Evolutionary conservation across 2,113 vertebrate genomes (phyloP).

Genomic region (Procapra przewalskii): DNA sequence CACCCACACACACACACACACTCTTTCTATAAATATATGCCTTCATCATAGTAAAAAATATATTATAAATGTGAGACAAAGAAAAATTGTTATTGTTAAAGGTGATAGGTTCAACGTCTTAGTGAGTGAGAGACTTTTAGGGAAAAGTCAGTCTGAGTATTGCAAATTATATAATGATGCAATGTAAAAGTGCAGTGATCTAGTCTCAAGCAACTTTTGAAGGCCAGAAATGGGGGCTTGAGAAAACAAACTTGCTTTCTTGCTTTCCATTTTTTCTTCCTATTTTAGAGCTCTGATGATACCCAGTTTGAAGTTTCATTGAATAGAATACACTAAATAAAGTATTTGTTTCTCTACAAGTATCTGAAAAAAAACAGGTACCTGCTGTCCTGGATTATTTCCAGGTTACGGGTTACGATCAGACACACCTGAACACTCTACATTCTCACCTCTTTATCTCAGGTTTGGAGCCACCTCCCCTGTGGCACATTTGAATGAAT

Average conservation of each 20-base stretch:
- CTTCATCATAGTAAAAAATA: not conserved
- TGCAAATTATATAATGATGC: not conserved
- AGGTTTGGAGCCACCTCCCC: too few species aligned
- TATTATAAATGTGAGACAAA: not conserved
- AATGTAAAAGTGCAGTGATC: not conserved
- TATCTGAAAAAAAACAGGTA: not conserved
- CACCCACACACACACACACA: not conserved
- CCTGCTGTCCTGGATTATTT: not conserved
- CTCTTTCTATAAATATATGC: not conserved
- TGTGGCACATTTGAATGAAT: not conserved
- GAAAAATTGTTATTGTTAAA: not conserved
- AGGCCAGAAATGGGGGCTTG: not conserved
- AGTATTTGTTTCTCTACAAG: not conserved
- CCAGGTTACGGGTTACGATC: not conserved
- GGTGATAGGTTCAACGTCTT: too few species aligned
- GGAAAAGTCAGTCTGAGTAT: not conserved
- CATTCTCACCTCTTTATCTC: not conserved
- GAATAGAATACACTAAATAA: not conserved
- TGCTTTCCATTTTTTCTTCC: not conserved
- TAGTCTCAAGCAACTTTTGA: not conserved
- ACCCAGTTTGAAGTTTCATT: not conserved
- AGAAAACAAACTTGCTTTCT: not conserved
- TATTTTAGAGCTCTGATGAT: not conserved
- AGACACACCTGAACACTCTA: accelerated
- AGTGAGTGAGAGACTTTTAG: not conserved